Evolutionary conservation across 2,888 invertebrate species (phyloP), one percentile per base, ranked within the genome.

Genomic region (Ornithoptera alexandrae): DNA sequence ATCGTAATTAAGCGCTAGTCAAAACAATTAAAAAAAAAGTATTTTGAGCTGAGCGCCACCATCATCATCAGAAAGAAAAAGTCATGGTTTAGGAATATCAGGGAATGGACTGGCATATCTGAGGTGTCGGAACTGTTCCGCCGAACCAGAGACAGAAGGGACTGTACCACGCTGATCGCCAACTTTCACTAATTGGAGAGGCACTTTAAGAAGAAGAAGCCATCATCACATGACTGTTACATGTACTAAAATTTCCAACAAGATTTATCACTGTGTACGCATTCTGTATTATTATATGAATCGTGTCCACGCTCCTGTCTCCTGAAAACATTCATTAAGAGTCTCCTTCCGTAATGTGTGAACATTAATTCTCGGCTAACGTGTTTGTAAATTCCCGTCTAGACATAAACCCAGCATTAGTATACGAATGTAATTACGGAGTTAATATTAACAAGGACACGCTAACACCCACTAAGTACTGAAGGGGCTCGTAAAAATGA

Each of bases 401-500:
- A 46, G 46, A 36, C 63, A 60, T 60, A 68, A 64, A 57, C 53
- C 53, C 53, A 10, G 50, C 30, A 65, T 66, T 69, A 65, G 58
- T 50, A 62, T 66, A 65, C 62, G 39, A 69, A 62, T 58, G 62
- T 69, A 66, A 69, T 69, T 70, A 70, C 50, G 56, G 59, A 67
- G 64, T 67, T 70, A 70, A 66, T 70, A 59, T 57, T 50, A 66
- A 70, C 70, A 70, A 70, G 70, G 70, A 64, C 67, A 59, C 70
- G 70, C 70, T 70, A 70, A 70, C 67, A 70, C 70, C 70, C 70
- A 70, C 70, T 70, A 70, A 70, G 70, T 67, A 70, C 70, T 70
- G 63, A 64, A 53, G 67, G 65, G 67, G 70, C 60, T 70, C 70
- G 70, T 70, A 70, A 70, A 67, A 70, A 70, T 67, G 67, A 70